These are phyloP conservation scores for Mus minutoides DNA, from an alignment of 2,797 vertebrate species.

Conservation along the genomic window DNA sequence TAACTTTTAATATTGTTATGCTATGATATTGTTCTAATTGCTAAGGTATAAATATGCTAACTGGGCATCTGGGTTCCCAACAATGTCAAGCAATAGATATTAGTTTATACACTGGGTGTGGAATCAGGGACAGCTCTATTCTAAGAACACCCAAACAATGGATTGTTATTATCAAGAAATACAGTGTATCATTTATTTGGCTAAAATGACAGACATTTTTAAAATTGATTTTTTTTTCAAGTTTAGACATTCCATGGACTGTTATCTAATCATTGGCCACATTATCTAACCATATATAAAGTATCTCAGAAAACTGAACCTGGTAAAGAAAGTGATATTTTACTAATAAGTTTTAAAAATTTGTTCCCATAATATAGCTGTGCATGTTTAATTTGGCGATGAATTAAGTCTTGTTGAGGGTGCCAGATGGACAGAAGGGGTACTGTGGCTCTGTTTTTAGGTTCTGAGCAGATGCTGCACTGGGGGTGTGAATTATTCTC, in stretches of 20 bases:
- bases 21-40: neutral
- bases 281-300: neutral
- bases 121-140: neutral
- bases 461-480: conserved; percentile 58
- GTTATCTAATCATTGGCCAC: neutral
- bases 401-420: conserved; percentile 21
- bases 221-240: conserved; percentile 17
- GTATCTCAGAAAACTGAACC: neutral
- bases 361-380: neutral
- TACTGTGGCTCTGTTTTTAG: conserved; percentile 70
- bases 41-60: neutral
- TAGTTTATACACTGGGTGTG: neutral
- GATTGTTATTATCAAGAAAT: neutral
- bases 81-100: neutral
- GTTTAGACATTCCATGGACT: neutral
- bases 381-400: conserved; percentile 11
- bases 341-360: conserved; percentile 4
- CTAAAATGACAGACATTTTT: neutral
- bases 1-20: neutral
- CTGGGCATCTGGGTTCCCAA: neutral
- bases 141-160: neutral
- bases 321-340: conserved; percentile 5
- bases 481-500: conserved; percentile 55
- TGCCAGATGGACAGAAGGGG: conserved; percentile 74
- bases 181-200: neutral